Evolutionary conservation across 1,140 invertebrate species (phyloP), one percentile per base, ranked within the genome.

Genomic region (Drosophila teissieri): DNA sequence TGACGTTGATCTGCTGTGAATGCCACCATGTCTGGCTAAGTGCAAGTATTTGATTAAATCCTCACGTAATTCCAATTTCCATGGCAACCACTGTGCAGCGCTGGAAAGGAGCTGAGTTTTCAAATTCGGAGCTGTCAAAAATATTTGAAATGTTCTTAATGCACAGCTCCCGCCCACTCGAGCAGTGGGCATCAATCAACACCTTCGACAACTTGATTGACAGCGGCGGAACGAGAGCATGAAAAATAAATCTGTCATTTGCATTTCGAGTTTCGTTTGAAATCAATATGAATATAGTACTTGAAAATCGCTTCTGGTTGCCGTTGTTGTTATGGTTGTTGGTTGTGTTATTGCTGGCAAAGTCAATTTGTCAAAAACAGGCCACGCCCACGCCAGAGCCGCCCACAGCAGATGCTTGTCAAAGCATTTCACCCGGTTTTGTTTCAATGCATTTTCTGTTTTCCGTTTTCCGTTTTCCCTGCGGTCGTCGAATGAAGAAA

Each of bases 181-280:
- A 12, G 19, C 15, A 36, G 75, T 83, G 88, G 84, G 77, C 84
- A 89, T 89, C 84, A 89, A 90, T 89, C 84, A 89, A 78, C 84
- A 89, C 84, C 84, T 89, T 78, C 63, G 57, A 69, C 76, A 80
- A 56, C 45, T 73, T 89, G 84, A 89, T 89, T 89, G 84, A 89
- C 84, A 80, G 84, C 68, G 22, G 42, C 73, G 63, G 67, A 80
- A 63, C 81, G 81, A 80, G 68, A 65, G 76, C 84, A 65, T 80
- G 68, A 68, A 80, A 83, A 65, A 89, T 88, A 89, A 89, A 89
- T 89, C 84, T 89, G 84, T 89, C 84, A 89, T 89, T 90, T 89
- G 84, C 84, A 89, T 90, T 76, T 84, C 55, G 62, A 77, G 77
- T 80, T 73, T 60, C 65, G 72, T 83, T 89, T 89, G 73, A 89